Conservation (phyloP, 2,113 vertebrate species). For the Xenus cinereus region DNA sequence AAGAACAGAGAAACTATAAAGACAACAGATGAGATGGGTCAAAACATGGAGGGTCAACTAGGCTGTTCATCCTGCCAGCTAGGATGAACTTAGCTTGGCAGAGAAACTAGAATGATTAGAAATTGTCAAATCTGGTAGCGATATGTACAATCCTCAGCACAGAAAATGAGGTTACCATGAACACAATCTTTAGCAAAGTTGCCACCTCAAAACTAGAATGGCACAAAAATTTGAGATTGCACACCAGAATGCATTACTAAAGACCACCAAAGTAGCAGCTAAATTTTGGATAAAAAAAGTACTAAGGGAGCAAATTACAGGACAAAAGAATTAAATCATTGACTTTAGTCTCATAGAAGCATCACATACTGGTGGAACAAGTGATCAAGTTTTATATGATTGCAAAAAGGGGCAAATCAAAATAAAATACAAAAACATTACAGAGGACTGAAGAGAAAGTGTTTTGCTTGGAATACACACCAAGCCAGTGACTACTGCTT, state of each 20-base stretch:
- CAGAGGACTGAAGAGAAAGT: neutral
- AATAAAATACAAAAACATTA: neutral
- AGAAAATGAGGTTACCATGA: neutral
- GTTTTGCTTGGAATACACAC: neutral
- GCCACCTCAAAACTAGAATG: neutral
- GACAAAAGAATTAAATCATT: neutral
- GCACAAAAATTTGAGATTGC: neutral
- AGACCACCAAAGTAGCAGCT: neutral
- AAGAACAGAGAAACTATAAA: neutral
- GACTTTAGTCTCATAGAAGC: neutral
- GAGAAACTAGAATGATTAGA: neutral
- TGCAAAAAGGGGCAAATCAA: neutral
- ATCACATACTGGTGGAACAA: neutral
- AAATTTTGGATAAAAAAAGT: neutral
- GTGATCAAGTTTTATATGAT: neutral
- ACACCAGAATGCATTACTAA: neutral
- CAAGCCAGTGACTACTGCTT: neutral
- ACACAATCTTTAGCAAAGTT: neutral
- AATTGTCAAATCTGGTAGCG: neutral
- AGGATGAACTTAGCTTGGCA: neutral
- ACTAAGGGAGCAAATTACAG: neutral
- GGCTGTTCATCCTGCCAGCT: too few species aligned
- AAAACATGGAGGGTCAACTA: neutral
- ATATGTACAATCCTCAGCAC: neutral
- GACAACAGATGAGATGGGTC: rapidly evolving